Base-by-base conservation (phyloP, 2,113 vertebrate species). In the Motacilla tschutschensis region DNA sequence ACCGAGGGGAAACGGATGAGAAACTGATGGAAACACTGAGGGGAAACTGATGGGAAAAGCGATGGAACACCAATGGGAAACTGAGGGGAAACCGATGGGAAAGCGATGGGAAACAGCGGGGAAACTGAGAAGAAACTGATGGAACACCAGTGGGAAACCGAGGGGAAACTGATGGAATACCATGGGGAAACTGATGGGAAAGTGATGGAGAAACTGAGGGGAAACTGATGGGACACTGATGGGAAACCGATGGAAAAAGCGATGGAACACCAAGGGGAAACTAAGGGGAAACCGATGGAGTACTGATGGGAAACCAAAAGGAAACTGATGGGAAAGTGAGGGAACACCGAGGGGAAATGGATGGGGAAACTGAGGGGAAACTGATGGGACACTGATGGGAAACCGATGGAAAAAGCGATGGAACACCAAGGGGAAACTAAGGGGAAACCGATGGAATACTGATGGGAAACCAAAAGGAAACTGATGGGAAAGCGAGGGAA, bases 241-340 rank as follows among this genome's bases (percentile, higher is more conserved):
- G 18, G 51, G 19, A 21, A 13, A 14, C 17, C 15, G 40, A 40
- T 5, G 40, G 40, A 40, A 40, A 11, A 20, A 43, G 5, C 6
- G 11, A 21, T 12, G 12, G 31, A 54, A 33, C 8, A 40, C 36
- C 0, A 1, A 17, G 1, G n/a, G 13, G 55, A 59, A 79, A 17
- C 1, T 0, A 2, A 17, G 17, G 16, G 53, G 24, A 38, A 26
- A 21, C 4, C 3, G 4, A 26, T 0, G 1, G 65, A 5, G 50
- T 17, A 44, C 31, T 0, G 2, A 19, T 0, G 21, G n/a, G 22
- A 15, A n/a, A n/a, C n/a, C n/a, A n/a, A n/a, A n/a, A n/a, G n/a
- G n/a, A n/a, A 36, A 28, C 18, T 2, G 7, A 24, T 48, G 14
- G 25, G 7, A 58, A 36, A 28, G 13, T 2, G 7, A 24, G 26